Conservation (phyloP, 1,140 invertebrate species). For the Calephelis virginiensis region DNA sequence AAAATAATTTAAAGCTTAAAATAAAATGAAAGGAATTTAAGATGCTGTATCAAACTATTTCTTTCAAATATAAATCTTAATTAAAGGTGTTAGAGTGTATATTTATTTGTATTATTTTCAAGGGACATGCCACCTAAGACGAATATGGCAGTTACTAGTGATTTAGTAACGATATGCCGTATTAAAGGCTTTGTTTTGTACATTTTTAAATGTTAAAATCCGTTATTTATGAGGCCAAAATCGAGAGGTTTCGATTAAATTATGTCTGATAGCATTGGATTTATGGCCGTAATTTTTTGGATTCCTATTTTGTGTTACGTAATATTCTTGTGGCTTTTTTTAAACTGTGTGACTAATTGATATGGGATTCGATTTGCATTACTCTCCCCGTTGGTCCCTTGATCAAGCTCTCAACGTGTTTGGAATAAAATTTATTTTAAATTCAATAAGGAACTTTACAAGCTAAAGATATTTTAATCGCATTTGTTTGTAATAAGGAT, state of each 20-base stretch:
- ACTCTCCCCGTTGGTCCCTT: constrained; percentile 11
- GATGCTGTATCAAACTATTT: constrained; percentile 22
- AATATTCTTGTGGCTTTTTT: constrained; percentile 27
- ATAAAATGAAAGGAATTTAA: background rate
- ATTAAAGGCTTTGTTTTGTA: constrained; percentile 72
- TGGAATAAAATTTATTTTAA: background rate
- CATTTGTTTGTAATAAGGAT: no score
- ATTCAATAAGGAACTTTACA: no score
- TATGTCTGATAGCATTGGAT: constrained; percentile 57
- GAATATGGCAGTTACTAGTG: constrained; percentile 65
- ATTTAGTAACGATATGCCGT: constrained; percentile 68
- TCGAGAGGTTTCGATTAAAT: constrained; percentile 70
- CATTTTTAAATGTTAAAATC: constrained; percentile 71
- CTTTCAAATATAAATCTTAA: constrained; percentile 11
- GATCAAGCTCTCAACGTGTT: constrained; percentile 19
- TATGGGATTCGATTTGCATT: constrained; percentile 24
- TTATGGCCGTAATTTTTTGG: constrained; percentile 51
- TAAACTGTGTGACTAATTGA: constrained; percentile 37
- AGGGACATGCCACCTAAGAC: constrained; percentile 64
- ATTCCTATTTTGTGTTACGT: constrained; percentile 46
- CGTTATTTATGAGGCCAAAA: constrained; percentile 70
- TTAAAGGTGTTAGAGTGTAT: constrained; percentile 16
- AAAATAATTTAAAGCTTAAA: constrained; percentile 12
- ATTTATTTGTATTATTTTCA: constrained; percentile 23
- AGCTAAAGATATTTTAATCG: no score